These are phyloP conservation scores for Hypercompe scribonia DNA, from an alignment of 2,888 invertebrate species.

Conservation along the genomic window DNA sequence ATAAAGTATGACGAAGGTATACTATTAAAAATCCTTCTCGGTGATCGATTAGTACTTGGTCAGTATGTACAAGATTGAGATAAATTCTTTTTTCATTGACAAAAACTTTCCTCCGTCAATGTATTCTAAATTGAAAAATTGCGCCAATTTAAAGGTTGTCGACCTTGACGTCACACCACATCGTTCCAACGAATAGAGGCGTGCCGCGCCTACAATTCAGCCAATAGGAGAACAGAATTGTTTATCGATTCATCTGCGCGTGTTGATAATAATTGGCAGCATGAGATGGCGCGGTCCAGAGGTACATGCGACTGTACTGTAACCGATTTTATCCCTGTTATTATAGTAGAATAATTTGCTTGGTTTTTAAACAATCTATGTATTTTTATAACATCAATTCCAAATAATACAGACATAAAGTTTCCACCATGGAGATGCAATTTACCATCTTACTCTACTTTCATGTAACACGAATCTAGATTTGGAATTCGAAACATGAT, in stretches of 20 bases:
- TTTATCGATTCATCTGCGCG: constrained; percentile 69
- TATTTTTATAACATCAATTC: not conserved
- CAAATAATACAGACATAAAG: not conserved
- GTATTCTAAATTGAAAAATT: constrained; percentile 74
- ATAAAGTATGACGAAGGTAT: not conserved
- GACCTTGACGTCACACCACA: constrained; percentile 71
- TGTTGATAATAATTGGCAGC: constrained; percentile 52
- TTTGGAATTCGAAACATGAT: constrained; percentile 42
- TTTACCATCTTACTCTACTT: not conserved
- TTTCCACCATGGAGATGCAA: not conserved
- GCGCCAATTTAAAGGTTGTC: constrained; percentile 73
- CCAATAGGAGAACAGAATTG: constrained; percentile 65
- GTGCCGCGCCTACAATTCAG: constrained; percentile 63
- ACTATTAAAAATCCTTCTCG: not conserved
- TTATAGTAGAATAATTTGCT: not conserved
- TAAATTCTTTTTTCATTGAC: constrained; percentile 49
- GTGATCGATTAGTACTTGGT: constrained; percentile 31
- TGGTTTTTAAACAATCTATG: not conserved
- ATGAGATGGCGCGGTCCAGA: constrained; percentile 45
- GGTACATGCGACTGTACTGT: constrained; percentile 42
- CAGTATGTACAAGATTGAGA: constrained; percentile 34
- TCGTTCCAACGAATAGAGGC: constrained; percentile 61
- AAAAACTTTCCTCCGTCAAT: constrained; percentile 46
- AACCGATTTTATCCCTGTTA: constrained; percentile 19
- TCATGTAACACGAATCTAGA: not conserved